Percentiles rank a stretch among this genome's conserved stretches.
Conservation (phyloP, 2,888 invertebrate genomes). For the Troglohyphantes excavatus region DNA sequence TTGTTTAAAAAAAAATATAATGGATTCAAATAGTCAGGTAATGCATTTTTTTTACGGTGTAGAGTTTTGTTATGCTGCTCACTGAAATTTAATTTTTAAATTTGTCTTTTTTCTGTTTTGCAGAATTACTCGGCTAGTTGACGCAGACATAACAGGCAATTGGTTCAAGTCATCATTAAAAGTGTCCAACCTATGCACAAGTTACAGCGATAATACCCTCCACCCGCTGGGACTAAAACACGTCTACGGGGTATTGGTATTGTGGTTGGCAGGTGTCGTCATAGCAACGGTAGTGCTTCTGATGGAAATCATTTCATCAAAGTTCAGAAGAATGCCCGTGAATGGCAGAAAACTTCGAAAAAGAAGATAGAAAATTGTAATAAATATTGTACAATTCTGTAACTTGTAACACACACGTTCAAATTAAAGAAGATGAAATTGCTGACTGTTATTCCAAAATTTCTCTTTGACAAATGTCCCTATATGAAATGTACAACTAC, state of each 20-base stretch:
- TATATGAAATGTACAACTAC: no score
- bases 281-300: not conserved
- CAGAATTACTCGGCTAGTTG: slow-evolving; percentile 57
- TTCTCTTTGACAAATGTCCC: no score
- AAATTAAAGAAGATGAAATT: no score
- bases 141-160: slow-evolving; percentile 56
- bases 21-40: not conserved
- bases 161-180: slow-evolving; percentile 43
- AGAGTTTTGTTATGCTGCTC: not conserved
- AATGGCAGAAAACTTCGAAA: no score
- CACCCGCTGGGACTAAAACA: slow-evolving; percentile 30
- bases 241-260: slow-evolving; percentile 44
- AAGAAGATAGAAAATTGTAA: no score
- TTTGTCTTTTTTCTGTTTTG: not conserved
- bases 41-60: not conserved
- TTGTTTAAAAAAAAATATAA: not conserved
- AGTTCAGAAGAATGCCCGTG: no score
- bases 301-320: not conserved
- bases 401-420: no score
- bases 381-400: no score
- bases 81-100: not conserved
- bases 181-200: slow-evolving; percentile 37
- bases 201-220: slow-evolving; percentile 49
- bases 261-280: slow-evolving; percentile 37
- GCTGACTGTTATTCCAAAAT: no score